Base-by-base conservation (phyloP, 2,888 invertebrate species). In the Parapristionchus giblindavisi region DNA sequence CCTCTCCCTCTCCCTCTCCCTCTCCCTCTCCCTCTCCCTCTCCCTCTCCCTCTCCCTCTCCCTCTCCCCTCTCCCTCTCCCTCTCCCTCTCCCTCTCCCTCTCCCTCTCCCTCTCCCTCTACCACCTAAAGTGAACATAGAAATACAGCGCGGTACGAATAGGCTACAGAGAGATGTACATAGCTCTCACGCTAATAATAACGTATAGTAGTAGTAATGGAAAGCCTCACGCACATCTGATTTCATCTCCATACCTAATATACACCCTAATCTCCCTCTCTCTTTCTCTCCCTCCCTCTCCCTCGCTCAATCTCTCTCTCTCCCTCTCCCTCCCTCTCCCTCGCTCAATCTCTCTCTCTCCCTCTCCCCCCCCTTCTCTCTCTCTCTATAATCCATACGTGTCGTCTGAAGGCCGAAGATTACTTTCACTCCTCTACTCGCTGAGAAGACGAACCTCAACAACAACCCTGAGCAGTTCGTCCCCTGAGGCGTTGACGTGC, bases 201-300 rank as follows among this genome's bases (percentile, higher is more conserved):
- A n/a, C n/a, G n/a, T n/a, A n/a, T n/a, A 17, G 43, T 8, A 43
- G 43, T 8, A 17, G 17, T 14, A 17, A 61, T 14, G 27, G 61
- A 6, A 32, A 32, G 14, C 58, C 58, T n/a, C 61, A n/a, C n/a
- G n/a, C n/a, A n/a, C n/a, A n/a, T n/a, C n/a, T n/a, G n/a, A n/a
- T n/a, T n/a, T n/a, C n/a, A n/a, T 36, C 61, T 36, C 34, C 36
- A 34, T 3, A n/a, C 61, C 36, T 61, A 61, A 61, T 61, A 38
- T 38, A 38, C 4, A n/a, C 34, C 38, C 61, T 43, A 8, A 8
- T 43, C 43, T 43, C 43, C 43, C 43, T 17, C 43, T 17, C 17
- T 43, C 43, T 43, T 14, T 43, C 43, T 14, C 61, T 61, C 38
- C 38, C 61, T n/a, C 38, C 24, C 36, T 36, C 34, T 34, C 58